These are phyloP conservation scores for Stichopus horrens DNA, from an alignment of 53 echinoderm and acorn worm species.

Conservation along the genomic window DNA sequence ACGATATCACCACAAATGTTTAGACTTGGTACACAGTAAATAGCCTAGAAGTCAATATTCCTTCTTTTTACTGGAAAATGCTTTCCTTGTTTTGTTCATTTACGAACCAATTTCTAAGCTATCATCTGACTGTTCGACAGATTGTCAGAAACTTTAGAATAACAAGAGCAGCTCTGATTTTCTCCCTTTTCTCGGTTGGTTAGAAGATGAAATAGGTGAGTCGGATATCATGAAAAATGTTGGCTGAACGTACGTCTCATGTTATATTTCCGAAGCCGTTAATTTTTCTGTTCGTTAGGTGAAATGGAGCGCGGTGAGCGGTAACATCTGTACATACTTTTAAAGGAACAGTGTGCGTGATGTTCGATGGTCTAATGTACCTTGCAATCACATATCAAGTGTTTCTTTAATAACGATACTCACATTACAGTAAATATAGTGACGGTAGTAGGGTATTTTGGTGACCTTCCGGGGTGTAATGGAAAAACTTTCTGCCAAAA, in stretches of 20 bases:
- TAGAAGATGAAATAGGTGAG: slow-evolving; percentile 9
- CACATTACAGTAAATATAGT: too few relatives aligned
- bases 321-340: background rate
- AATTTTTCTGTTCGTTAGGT: slow-evolving; percentile 3
- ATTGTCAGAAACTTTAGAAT: slow-evolving; percentile 1
- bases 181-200: background rate
- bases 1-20: too few relatives aligned
- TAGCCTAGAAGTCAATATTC: too few relatives aligned
- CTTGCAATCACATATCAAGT: too few relatives aligned
- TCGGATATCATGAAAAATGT: slow-evolving; percentile 8
- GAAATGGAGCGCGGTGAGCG: slow-evolving; percentile 14
- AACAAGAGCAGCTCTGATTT: background rate
- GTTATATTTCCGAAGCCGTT: background rate
- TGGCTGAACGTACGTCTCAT: slow-evolving; percentile 19
- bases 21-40: too few relatives aligned
- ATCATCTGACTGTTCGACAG: background rate
- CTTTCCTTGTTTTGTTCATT: background rate
- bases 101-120: background rate
- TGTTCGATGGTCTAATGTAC: too few relatives aligned
- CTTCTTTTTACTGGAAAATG: too few relatives aligned
- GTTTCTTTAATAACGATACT: too few relatives aligned
- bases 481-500: too few relatives aligned
- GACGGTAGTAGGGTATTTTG: too few relatives aligned
- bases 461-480: too few relatives aligned
- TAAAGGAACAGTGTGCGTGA: background rate